A percentile compares a stretch with the other conserved stretches of the same genome.
Evolutionary conservation across 2,888 invertebrate species (phyloP).

Genomic region (Ceramica pisi): DNA sequence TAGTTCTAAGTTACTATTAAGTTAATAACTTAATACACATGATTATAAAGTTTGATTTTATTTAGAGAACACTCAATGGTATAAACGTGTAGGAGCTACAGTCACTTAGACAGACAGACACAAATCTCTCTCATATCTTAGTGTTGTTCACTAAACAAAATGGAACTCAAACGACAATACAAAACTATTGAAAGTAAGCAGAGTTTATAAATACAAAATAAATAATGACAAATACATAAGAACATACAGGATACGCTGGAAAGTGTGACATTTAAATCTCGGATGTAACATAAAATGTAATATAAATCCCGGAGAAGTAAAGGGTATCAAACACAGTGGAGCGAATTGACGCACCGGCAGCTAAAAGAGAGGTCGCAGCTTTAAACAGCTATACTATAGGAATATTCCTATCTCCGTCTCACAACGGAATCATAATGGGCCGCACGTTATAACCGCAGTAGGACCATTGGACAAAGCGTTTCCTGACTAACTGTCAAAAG

Average conservation of each 20-base stretch:
- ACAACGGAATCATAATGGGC: no score
- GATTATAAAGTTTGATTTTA: slow-evolving; percentile 18
- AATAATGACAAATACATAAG: neutral
- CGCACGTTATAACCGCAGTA: no score
- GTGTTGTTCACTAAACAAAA: slow-evolving; percentile 36
- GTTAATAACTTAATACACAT: slow-evolving; percentile 33
- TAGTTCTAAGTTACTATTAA: slow-evolving; percentile 45
- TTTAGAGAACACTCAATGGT: slow-evolving; percentile 25
- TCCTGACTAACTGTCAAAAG: no score
- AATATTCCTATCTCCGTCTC: no score
- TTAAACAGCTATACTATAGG: no score
- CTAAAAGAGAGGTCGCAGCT: no score
- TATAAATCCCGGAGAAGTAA: slow-evolving; percentile 12
- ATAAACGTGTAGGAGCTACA: neutral
- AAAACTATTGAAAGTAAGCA: slow-evolving; percentile 40
- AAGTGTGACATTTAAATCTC: neutral
- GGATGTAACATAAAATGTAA: neutral
- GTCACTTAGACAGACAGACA: neutral
- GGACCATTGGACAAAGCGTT: no score
- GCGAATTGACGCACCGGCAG: neutral
- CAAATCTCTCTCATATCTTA: no score
- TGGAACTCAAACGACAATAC: neutral
- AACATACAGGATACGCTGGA: neutral
- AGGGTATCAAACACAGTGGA: slow-evolving; percentile 5
- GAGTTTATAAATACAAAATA: slow-evolving; percentile 18